These are phyloP conservation scores for Erpetoichthys calabaricus DNA, from an alignment of 2,797 vertebrate species.

Conservation along the genomic window DNA sequence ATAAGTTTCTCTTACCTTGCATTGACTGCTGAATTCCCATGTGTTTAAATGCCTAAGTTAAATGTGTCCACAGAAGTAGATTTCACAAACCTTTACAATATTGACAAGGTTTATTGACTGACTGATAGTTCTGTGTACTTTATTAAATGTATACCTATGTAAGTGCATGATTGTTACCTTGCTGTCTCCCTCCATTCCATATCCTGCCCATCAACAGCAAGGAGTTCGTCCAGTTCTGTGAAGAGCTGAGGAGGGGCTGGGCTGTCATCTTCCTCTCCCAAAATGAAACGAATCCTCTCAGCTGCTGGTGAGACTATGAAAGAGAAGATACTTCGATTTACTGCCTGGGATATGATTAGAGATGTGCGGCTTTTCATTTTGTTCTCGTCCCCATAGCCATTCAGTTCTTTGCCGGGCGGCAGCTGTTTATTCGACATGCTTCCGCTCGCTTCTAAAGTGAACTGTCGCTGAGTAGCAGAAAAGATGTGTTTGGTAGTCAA, in stretches of 20 bases:
- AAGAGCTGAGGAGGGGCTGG: slow-evolving; percentile 88
- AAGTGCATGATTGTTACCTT: slow-evolving; percentile 49
- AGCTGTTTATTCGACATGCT: background rate
- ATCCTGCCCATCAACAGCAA: slow-evolving; percentile 85
- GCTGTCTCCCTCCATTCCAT: slow-evolving; percentile 98
- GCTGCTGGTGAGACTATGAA: slow-evolving; percentile 85
- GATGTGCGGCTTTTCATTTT: slow-evolving; percentile 31
- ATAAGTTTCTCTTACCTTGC: too few relatives aligned
- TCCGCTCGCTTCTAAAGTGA: background rate
- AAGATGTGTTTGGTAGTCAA: too few relatives aligned
- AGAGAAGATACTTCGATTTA: slow-evolving; percentile 83
- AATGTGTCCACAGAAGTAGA: too few relatives aligned
- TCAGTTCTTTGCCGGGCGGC: slow-evolving; percentile 25
- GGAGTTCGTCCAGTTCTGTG: slow-evolving; percentile 89
- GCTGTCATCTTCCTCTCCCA: slow-evolving; percentile 90
- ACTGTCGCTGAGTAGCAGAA: too few relatives aligned
- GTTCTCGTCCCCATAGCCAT: slow-evolving; percentile 41
- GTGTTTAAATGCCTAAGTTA: too few relatives aligned
- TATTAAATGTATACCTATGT: slow-evolving; percentile 14
- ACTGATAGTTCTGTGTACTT: slow-evolving; percentile 30
- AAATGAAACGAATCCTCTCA: slow-evolving; percentile 89
- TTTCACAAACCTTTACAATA: slow-evolving; percentile 14
- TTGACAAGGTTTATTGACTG: slow-evolving; percentile 22
- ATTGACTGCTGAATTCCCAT: too few relatives aligned
- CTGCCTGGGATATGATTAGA: slow-evolving; percentile 41